Evolutionary conservation across 1,140 invertebrate genomes (phyloP).

Genomic region (Ectropis grisescens): DNA sequence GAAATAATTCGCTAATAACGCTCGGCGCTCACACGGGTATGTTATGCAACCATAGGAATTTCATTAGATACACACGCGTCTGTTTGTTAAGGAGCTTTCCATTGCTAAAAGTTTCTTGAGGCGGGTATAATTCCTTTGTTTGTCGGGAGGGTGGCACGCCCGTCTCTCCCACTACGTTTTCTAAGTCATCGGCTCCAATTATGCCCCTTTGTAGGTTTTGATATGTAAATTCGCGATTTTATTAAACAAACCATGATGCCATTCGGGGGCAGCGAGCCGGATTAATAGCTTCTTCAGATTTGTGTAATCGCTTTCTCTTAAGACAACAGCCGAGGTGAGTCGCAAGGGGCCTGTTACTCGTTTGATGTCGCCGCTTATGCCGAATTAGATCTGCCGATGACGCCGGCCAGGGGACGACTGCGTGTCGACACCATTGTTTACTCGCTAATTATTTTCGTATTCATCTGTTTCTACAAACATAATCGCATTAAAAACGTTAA

Average conservation of each 20-base stretch:
- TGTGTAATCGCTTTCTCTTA: slow-evolving; percentile 69
- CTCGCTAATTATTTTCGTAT: too few species aligned
- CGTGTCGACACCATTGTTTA: too few species aligned
- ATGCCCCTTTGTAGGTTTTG: slow-evolving; percentile 69
- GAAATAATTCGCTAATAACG: slow-evolving; percentile 69
- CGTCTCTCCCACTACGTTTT: slow-evolving; percentile 63
- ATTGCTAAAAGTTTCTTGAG: slow-evolving; percentile 71
- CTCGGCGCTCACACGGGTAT: slow-evolving; percentile 56
- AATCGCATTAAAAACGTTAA: too few species aligned
- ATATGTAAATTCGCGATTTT: slow-evolving; percentile 69
- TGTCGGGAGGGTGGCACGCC: slow-evolving; percentile 51
- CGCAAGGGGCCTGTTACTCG: slow-evolving; percentile 43
- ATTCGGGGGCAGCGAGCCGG: slow-evolving; percentile 63
- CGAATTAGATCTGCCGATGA: slow-evolving; percentile 6
- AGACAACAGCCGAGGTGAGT: slow-evolving; percentile 54
- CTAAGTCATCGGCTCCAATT: slow-evolving; percentile 67
- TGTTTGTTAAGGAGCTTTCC: slow-evolving; percentile 70
- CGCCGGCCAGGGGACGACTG: too few species aligned
- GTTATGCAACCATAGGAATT: slow-evolving; percentile 70
- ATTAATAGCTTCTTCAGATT: slow-evolving; percentile 69
- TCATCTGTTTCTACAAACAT: too few species aligned
- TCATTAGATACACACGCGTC: slow-evolving; percentile 69
- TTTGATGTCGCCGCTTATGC: slow-evolving; percentile 15
- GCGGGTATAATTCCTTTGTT: slow-evolving; percentile 70
- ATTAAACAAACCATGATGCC: slow-evolving; percentile 69